phyloP scores from a whole-genome alignment of 2,113 vertebrate genomes.

The Callorhinus ursinus region DNA sequence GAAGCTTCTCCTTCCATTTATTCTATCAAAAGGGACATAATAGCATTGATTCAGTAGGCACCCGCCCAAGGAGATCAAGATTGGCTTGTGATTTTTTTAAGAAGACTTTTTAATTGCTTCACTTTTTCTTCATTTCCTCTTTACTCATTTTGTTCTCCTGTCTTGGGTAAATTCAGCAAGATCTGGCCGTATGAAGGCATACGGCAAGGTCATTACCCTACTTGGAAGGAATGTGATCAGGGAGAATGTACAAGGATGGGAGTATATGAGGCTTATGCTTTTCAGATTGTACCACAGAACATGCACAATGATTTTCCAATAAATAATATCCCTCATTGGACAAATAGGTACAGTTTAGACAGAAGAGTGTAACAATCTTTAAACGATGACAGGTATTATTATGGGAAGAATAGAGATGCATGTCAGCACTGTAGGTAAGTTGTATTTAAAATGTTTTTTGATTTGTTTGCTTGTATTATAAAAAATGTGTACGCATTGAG shows the following conservation, averaged over 20 bases:
- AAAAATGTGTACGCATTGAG: background rate
- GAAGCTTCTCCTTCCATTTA: background rate
- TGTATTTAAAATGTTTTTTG: background rate
- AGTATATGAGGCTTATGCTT: background rate
- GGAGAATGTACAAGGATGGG: background rate
- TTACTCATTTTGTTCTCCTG: constrained; percentile 20
- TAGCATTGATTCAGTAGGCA: background rate
- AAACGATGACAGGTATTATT: background rate
- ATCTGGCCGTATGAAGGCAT: background rate
- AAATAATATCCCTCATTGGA: constrained; percentile 2
- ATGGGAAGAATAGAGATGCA: background rate
- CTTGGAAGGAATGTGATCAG: constrained; percentile 38
- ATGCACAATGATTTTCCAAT: background rate
- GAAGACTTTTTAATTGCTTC: background rate
- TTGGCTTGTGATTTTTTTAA: background rate
- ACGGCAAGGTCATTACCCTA: background rate
- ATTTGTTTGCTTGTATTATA: background rate
- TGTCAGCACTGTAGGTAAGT: background rate
- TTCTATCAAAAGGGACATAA: background rate
- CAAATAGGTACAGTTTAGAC: background rate
- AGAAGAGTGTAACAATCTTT: background rate
- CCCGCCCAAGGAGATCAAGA: background rate
- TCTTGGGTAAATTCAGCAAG: constrained; percentile 28
- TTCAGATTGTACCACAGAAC: background rate
- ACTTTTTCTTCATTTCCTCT: constrained; percentile 39